A percentile compares a stretch with the other conserved stretches of the same genome.
These are phyloP conservation scores for Cosmia pyralina DNA, from an alignment of 2,888 invertebrate genomes.

Conservation along the genomic window DNA sequence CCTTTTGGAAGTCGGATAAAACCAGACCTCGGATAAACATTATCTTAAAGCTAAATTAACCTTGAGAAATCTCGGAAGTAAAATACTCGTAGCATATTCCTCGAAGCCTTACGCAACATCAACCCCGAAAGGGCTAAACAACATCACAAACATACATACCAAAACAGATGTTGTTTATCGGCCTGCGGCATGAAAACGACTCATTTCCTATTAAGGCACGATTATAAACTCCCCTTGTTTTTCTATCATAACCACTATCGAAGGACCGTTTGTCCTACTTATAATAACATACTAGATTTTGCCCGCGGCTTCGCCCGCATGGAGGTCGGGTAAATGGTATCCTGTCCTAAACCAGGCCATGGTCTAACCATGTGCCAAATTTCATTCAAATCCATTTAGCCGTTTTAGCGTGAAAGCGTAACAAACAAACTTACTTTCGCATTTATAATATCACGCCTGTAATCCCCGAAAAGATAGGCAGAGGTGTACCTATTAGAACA, in stretches of 20 bases:
- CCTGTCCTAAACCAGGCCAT: too few relatives aligned
- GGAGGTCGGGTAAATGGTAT: too few relatives aligned
- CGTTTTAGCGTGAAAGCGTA: too few relatives aligned
- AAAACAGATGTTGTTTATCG: constrained; percentile 31
- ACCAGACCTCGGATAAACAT: not conserved
- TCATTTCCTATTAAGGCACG: constrained; percentile 5
- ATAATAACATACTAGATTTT: too few relatives aligned
- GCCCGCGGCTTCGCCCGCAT: too few relatives aligned
- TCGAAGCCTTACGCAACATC: not conserved
- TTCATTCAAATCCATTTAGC: too few relatives aligned
- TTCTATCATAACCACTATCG: not conserved
- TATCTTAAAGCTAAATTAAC: not conserved
- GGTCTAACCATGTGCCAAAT: too few relatives aligned
- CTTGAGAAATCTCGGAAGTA: not conserved
- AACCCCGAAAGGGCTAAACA: not conserved
- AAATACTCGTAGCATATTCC: too few relatives aligned
- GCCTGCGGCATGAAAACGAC: constrained; percentile 10
- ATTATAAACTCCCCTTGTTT: constrained; percentile 21
- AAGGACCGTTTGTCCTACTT: not conserved
- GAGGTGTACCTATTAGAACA: not conserved
- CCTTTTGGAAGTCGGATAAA: not conserved
- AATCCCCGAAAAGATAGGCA: not conserved
- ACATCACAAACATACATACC: not conserved
- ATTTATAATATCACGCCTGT: not conserved
- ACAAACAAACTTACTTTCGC: too few relatives aligned